Base-by-base conservation (phyloP, 2,888 invertebrate species). In the Drosophila austrosaltans region DNA sequence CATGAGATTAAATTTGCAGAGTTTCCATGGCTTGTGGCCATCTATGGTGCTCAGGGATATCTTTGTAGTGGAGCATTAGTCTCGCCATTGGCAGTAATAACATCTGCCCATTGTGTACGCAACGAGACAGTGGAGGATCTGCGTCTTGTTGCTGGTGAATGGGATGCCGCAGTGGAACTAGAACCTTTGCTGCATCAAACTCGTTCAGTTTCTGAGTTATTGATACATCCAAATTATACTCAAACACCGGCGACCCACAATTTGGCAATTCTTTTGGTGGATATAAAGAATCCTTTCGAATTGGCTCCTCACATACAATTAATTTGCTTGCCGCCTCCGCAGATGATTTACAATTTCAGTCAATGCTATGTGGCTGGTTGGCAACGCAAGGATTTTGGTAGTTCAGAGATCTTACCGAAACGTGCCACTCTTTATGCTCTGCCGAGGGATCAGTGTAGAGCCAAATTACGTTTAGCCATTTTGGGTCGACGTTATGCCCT, bases 281-380 rank as follows among this genome's bases (percentile, higher is more conserved):
- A 40, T 2, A 36, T 44, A 22, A 58, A 63, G 2, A 8, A 22
- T 0, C 69, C 81, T 8, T 82, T 83, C 20, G 22, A 53, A 3
- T 53, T 79, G 3, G 53, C 70, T 1, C 67, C 81, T 3, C 79
- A 78, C 32, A 56, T 83, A 0, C 85, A 81, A 25, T 25, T 64
- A 1, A 80, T 83, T 48, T 83, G 82, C 59, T 32, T 83, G 69
- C 82, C 82, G 1, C 77, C 85, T 0, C 73, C 77, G 1, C 59
- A 62, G 0, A 56, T 71, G 32, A n/a, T 67, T 25, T 82, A 79
- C 53, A 82, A 83, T 16, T 79, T 73, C 39, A 82, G 74, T 10
- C 82, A 83, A 60, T 83, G 82, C 63, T 83, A 73, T 58, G 79
- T 85, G 48, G 72, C 82, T 1, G 82, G 85, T 3, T 83, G 82